Conservation (phyloP, 2,113 vertebrate species). For the Lepus timidus region DNA sequence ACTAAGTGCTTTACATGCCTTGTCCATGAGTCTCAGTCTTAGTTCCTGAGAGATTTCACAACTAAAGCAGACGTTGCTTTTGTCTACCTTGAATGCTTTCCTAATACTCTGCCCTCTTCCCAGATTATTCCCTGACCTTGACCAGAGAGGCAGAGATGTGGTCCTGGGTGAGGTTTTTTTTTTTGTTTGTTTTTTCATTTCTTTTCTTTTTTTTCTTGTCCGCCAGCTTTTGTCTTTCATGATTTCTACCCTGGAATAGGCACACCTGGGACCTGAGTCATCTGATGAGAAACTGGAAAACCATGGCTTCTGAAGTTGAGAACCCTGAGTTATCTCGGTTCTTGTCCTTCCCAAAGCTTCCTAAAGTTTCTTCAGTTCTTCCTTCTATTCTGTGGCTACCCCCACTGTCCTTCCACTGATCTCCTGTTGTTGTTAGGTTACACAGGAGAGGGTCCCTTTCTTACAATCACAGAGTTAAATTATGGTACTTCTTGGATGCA, state of each 20-base stretch:
- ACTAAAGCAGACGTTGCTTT: neutral
- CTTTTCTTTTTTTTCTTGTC: neutral
- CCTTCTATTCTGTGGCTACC: neutral
- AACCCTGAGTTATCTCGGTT: neutral
- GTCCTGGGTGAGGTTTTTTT: neutral
- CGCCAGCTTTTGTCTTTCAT: neutral
- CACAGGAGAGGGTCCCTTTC: neutral
- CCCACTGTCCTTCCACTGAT: neutral
- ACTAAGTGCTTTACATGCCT: neutral
- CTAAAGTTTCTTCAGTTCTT: neutral
- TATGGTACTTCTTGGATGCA: neutral
- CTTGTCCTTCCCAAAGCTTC: neutral
- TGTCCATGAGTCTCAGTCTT: neutral
- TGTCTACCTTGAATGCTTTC: neutral
- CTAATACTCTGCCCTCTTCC: neutral
- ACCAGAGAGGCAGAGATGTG: neutral
- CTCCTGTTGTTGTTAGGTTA: neutral
- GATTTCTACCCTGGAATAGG: neutral
- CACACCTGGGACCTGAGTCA: neutral
- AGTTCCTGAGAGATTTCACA: neutral
- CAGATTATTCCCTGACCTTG: neutral
- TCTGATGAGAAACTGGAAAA: neutral
- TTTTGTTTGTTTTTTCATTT: neutral
- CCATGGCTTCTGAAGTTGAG: neutral
- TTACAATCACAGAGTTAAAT: conserved; percentile 1